These are phyloP conservation scores for Caretta caretta DNA, from an alignment of 2,113 vertebrate genomes.

Conservation along the genomic window DNA sequence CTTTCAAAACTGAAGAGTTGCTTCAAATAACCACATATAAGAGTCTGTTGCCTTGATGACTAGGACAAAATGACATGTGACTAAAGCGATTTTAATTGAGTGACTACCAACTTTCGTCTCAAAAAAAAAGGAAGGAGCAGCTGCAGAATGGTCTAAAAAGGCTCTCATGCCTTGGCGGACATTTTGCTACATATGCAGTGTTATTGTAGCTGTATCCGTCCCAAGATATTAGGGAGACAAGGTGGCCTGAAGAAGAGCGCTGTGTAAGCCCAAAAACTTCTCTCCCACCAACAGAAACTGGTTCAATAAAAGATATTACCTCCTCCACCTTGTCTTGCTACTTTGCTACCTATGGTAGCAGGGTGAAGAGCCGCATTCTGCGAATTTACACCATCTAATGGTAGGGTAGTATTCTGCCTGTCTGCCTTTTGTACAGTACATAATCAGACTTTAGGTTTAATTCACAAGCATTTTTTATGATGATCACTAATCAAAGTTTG, in stretches of 20 bases:
- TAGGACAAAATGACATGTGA: background rate
- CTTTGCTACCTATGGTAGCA: background rate
- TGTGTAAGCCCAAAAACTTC: background rate
- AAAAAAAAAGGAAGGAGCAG: background rate
- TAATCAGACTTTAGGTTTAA: background rate
- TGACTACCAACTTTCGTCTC: background rate
- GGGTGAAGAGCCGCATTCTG: background rate
- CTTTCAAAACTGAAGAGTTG: background rate
- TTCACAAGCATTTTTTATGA: background rate
- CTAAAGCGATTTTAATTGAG: background rate
- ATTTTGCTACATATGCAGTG: background rate
- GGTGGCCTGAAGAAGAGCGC: background rate
- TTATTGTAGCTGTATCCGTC: background rate
- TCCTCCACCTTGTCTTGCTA: background rate
- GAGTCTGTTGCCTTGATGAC: background rate
- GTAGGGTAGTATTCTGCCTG: background rate
- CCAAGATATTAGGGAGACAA: background rate
- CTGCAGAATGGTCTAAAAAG: background rate
- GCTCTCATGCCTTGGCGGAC: background rate
- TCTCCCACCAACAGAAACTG: background rate
- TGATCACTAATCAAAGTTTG: slow-evolving; percentile 23
- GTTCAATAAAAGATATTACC: background rate
- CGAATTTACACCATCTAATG: background rate
- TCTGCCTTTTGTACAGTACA: background rate
- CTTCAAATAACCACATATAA: background rate